phyloP scores from a whole-genome alignment of 64 coral and sea anemone genomes.

The Hydrozoanthus tunicans region DNA sequence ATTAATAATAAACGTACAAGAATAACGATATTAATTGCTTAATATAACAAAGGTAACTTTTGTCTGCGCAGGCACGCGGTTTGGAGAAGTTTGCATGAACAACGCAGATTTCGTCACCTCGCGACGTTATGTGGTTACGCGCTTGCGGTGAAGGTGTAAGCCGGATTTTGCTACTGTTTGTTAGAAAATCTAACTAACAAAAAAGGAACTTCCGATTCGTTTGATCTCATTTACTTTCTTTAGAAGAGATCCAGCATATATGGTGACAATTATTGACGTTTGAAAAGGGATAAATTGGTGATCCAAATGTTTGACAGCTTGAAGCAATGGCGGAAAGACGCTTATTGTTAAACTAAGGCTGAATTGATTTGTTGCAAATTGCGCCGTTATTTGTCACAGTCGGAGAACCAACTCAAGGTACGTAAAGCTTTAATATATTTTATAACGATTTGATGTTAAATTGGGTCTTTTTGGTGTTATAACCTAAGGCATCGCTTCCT shows the following conservation, averaged over 20 bases:
- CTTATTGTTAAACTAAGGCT: neutral
- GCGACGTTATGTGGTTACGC: neutral
- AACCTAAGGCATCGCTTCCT: neutral
- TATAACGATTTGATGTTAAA: constrained; percentile 7
- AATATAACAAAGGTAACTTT: no score
- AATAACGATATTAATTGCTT: no score
- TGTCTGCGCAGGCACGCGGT: neutral
- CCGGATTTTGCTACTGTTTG: neutral
- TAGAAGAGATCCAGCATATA: constrained; percentile 3
- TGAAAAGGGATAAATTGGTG: constrained; percentile 10
- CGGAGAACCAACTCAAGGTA: constrained; percentile 19
- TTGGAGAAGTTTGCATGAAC: constrained; percentile 5
- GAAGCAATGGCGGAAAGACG: constrained; percentile 4
- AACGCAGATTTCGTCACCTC: constrained; percentile 2
- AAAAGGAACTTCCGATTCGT: constrained; percentile 12
- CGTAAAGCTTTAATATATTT: constrained; percentile 13
- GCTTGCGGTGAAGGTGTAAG: neutral
- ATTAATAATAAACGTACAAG: no score
- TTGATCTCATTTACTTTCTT: constrained; percentile 4
- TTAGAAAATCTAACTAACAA: constrained; percentile 4
- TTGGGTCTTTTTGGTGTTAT: constrained; percentile 1
- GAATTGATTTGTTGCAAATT: neutral
- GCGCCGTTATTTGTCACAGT: neutral
- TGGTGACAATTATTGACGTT: constrained; percentile 11
- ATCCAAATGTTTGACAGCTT: constrained; percentile 9